A percentile compares a stretch with the other conserved stretches of the same genome.
Evolutionary conservation across 2,797 vertebrate genomes (phyloP).

Genomic region (Chromis chromis): DNA sequence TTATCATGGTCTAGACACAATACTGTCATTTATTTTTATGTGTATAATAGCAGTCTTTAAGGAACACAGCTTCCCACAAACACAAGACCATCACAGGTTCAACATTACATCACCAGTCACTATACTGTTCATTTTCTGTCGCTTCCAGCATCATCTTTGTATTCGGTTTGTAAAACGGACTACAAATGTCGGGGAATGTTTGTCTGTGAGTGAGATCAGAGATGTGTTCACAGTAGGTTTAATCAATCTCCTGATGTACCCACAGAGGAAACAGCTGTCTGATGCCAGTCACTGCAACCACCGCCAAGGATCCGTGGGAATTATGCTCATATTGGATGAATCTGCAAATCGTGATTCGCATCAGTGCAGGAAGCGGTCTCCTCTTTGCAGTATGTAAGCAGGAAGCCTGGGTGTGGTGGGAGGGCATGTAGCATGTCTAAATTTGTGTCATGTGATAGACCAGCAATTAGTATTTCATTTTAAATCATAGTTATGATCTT

Average conservation of each 20-base stretch:
- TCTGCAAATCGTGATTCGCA: neutral
- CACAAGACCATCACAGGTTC: neutral
- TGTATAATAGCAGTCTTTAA: slow-evolving; percentile 13
- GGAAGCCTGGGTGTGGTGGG: neutral
- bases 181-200: slow-evolving; percentile 2
- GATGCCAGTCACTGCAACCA: slow-evolving; percentile 7
- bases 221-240: slow-evolving; percentile 51
- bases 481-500: slow-evolving; percentile 4
- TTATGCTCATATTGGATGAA: slow-evolving; percentile 6
- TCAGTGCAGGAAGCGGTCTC: neutral
- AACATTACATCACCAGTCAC: slow-evolving; percentile 12
- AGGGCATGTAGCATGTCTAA: neutral
- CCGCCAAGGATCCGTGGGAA: neutral
- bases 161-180: slow-evolving; percentile 9
- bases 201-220: slow-evolving; percentile 1
- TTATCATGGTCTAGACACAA: slow-evolving; percentile 9
- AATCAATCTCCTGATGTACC: slow-evolving; percentile 45
- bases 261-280: slow-evolving; percentile 72
- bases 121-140: slow-evolving; percentile 5
- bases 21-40: slow-evolving; percentile 15
- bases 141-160: slow-evolving; percentile 31
- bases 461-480: neutral
- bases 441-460: neutral
- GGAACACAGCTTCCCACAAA: slow-evolving; percentile 10
- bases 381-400: neutral